These are phyloP conservation scores for Mohoua ochrocephala DNA, from an alignment of 2,113 vertebrate genomes.

Conservation along the genomic window DNA sequence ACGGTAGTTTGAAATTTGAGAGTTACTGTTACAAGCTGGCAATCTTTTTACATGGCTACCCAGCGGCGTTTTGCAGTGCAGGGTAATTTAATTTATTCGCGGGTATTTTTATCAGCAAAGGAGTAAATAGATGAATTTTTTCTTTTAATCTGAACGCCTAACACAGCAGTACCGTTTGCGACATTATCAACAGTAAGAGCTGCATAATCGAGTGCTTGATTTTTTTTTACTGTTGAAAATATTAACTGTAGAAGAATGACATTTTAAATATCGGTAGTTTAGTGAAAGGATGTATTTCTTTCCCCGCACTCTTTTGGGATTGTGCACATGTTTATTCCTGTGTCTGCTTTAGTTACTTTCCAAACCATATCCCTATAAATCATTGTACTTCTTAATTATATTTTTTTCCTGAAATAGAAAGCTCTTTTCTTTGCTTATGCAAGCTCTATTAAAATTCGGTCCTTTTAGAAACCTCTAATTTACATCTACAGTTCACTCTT, in stretches of 20 bases:
- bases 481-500: neutral
- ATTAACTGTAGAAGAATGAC: neutral
- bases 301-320: neutral
- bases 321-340: neutral
- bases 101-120: conserved; percentile 22
- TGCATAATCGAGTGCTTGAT: neutral
- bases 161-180: fast-evolving
- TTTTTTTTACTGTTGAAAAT: neutral
- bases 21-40: conserved; percentile 36
- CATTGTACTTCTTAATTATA: neutral
- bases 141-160: neutral
- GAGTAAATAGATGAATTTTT: neutral
- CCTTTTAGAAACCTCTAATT: neutral
- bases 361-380: neutral
- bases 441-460: neutral
- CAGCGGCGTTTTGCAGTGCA: neutral
- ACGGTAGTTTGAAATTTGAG: conserved; percentile 30
- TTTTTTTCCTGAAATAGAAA: neutral
- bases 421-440: neutral
- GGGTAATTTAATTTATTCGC: neutral
- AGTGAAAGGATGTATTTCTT: neutral
- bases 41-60: neutral
- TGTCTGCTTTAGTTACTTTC: neutral
- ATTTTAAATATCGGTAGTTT: neutral
- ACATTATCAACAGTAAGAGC: neutral